Base-by-base conservation (phyloP, 2,797 vertebrate species). In the Phoeniculus purpureus region DNA sequence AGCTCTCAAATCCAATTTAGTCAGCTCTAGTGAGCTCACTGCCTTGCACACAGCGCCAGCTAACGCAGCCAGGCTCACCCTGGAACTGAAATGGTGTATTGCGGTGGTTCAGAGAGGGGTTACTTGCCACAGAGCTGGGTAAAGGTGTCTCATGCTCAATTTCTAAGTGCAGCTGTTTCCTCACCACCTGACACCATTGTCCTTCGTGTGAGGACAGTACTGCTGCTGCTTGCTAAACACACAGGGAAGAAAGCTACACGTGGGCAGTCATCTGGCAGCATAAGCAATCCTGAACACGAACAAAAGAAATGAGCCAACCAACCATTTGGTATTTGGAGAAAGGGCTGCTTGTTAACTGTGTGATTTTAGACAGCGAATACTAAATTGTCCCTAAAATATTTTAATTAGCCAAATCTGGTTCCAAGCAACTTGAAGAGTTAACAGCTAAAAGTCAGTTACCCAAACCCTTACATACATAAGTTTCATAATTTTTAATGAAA, bases 101-200 rank as follows among this genome's bases (percentile, higher is more conserved):
- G 29, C 78, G 22, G 48, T 17, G 70, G 12, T 16, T 48, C 26
- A n/a, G 20, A 61, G 26, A 0, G 0, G 19, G 50, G 43, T 34
- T 45, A 40, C 5, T 12, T 0, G 0, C 40, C 6, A 3, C 1
- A 3, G 62, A 17, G 7, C 23, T 31, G 23, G 27, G 20, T n/a
- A 52, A n/a, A 0, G 1, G 26, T 12, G 18, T 9, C 5, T 29
- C 48, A 51, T 0, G 0, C 45, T 67, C 23, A 29, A 29, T 29
- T 34, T 60, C 34, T 0, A 0, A 67, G 43, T 6, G 26, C 26
- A 68, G 56, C 16, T 23, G 19, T 55, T 81, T 59, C 20, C 34
- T 81, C 13, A 16, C 40, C 61, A 48, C 48, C 22, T 25, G 34
- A 60, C 0, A 0, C 19, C 52, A 17, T 48, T 1, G 1, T 43